A percentile compares a stretch with the other conserved stretches of the same genome.
Evolutionary conservation across 2,888 invertebrate genomes (phyloP).

Genomic region (Drosophila kambysellisi): DNA sequence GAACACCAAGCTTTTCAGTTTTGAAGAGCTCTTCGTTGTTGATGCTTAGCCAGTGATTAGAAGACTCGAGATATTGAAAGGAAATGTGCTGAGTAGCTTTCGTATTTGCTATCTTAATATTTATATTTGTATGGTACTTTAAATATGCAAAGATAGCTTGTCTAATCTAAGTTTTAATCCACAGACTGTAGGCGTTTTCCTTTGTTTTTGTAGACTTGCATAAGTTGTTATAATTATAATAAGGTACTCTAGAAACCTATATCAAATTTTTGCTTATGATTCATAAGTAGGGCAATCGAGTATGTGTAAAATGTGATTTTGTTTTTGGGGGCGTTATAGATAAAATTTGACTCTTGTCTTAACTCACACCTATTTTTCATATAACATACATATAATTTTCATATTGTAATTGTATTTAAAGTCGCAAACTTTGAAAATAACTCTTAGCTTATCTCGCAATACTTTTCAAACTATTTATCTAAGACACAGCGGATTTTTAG

Average conservation of each 20-base stretch:
- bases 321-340: background rate
- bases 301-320: background rate
- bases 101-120: conserved; percentile 18
- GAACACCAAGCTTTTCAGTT: background rate
- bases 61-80: conserved; percentile 1
- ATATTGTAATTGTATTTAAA: background rate
- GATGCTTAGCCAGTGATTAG: conserved; percentile 1
- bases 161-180: conserved; percentile 15
- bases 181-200: background rate
- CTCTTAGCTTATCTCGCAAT: background rate
- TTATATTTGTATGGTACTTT: background rate
- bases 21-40: background rate
- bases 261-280: background rate
- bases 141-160: background rate
- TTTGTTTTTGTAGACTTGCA: background rate
- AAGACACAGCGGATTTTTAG: background rate
- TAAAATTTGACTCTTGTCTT: background rate
- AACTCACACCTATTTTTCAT: background rate
- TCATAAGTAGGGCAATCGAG: background rate
- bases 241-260: background rate
- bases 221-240: background rate
- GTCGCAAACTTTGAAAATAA: background rate
- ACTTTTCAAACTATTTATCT: conserved; percentile 8
- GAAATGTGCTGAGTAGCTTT: background rate
- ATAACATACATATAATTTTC: background rate